A percentile compares a stretch with the other conserved stretches of the same genome.
Conservation (phyloP, 2,113 vertebrate genomes). For the cat (Felis catus) region DNA sequence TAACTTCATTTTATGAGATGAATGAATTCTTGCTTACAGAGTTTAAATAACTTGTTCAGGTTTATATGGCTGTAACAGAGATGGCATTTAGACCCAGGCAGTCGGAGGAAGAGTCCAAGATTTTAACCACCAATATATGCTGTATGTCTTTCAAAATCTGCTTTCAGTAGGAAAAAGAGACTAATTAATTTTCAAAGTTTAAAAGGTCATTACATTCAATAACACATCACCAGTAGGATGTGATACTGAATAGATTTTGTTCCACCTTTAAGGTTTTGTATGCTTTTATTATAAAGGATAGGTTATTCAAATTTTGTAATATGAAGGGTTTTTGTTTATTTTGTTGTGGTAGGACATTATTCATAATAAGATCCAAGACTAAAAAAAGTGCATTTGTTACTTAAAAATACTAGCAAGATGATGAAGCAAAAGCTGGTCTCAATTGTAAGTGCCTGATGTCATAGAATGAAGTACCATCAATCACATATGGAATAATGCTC, state of each 20-base stretch:
- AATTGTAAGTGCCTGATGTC: neutral
- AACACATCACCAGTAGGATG: neutral
- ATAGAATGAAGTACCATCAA: neutral
- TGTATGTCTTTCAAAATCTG: neutral
- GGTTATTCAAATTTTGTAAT: neutral
- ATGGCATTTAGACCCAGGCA: neutral
- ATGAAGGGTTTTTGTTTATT: neutral
- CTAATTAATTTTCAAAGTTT: neutral
- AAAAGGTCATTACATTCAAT: neutral
- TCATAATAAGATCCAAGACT: neutral
- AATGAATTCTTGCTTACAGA: neutral
- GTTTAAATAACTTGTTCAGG: neutral
- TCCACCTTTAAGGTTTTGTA: neutral
- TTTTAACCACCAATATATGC: neutral
- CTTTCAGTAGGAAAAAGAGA: neutral
- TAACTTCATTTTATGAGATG: neutral
- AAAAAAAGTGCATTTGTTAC: neutral
- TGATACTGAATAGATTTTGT: neutral
- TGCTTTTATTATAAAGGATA: neutral
- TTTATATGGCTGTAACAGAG: neutral
- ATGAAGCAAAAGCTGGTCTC: neutral
- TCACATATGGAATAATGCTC: neutral
- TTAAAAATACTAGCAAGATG: neutral
- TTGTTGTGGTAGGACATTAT: neutral
- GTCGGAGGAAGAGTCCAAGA: neutral